Base-by-base conservation (phyloP, 2,113 vertebrate species). In the Prochilodus magdalenae region DNA sequence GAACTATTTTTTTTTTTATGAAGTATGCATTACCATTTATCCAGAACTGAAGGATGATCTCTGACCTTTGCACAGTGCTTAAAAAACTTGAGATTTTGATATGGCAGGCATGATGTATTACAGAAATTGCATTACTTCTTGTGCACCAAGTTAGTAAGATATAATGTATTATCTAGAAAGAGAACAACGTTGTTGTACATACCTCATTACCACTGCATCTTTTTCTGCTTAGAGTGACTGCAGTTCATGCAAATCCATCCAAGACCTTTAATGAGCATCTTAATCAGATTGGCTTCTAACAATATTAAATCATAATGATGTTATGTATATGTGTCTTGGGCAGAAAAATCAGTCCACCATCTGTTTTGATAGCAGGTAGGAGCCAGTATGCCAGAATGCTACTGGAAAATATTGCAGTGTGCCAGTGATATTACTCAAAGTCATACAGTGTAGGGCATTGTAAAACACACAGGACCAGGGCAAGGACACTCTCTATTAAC, bases 301-400 rank as follows among this genome's bases (percentile, higher is more conserved):
- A 24, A 26, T 24, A 60, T 60, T 8, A 60, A 60, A 60, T 1
- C 22, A 60, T 60, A 60, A 60, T 60, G 1, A 11, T 60, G 57
- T 26, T 24, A 24, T 26, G 57, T 0, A 60, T 24, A 26, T 26
- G 53, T 57, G 18, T 57, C 24, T 26, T 60, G 57, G 57, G 24
- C 22, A 33, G 62, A 16, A n/a, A 44, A 27, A 47, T 14, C 33
- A 60, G 57, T 11, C 24, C 26, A 26, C 57, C 57, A 60, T 60
- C 57, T 60, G 57, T 60, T 60, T 60, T n/a, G n/a, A 10, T 60
- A 60, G 57, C 57, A 60, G 22, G n/a, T 60, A n/a, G 57, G 57
- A 60, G 26, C 57, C n/a, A 60, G 14, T 60, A 60, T n/a, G 26
- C n/a, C 24, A 26, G 10, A 26, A 60, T 15, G n/a, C 6, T 60